These are phyloP conservation scores for Tretioscincus oriximinensis DNA, from an alignment of 2,113 vertebrate genomes.

Conservation along the genomic window DNA sequence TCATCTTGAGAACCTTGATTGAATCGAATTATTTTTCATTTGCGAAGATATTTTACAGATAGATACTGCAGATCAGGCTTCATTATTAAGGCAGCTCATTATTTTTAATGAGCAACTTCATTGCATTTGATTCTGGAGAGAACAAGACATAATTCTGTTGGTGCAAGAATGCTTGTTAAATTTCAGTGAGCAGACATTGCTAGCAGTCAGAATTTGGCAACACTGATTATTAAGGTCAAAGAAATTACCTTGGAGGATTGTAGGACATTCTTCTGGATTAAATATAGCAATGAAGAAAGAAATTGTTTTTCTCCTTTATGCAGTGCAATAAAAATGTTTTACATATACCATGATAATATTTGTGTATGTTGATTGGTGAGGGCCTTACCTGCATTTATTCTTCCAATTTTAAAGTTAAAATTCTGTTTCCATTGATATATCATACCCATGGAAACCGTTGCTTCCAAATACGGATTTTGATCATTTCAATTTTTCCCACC, in stretches of 20 bases:
- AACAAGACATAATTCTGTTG: slow-evolving; percentile 52
- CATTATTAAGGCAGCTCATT: slow-evolving; percentile 72
- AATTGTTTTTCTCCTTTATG: not conserved
- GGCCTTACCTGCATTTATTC: not conserved
- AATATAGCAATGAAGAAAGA: not conserved
- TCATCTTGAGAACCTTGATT: slow-evolving; percentile 52
- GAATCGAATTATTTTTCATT: slow-evolving; percentile 68
- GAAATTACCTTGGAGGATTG: slow-evolving; percentile 11
- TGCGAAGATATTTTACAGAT: slow-evolving; percentile 66
- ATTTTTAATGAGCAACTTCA: slow-evolving; percentile 78
- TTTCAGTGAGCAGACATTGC: slow-evolving; percentile 47
- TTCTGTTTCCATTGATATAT: not conserved
- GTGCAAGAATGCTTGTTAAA: slow-evolving; percentile 62
- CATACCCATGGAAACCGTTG: not conserved
- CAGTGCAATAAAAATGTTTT: not conserved
- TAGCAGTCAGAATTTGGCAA: slow-evolving; percentile 41
- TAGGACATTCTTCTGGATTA: not conserved
- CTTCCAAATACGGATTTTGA: not conserved
- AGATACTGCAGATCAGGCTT: slow-evolving; percentile 68
- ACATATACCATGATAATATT: not conserved
- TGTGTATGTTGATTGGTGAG: not conserved
- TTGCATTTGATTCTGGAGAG: slow-evolving; percentile 69
- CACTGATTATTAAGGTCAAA: slow-evolving; percentile 47
- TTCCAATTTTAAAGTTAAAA: not conserved
- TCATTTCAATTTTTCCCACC: no score